These are phyloP conservation scores for Genyomyrus donnyi DNA, from an alignment of 2,113 vertebrate genomes.

Conservation along the genomic window DNA sequence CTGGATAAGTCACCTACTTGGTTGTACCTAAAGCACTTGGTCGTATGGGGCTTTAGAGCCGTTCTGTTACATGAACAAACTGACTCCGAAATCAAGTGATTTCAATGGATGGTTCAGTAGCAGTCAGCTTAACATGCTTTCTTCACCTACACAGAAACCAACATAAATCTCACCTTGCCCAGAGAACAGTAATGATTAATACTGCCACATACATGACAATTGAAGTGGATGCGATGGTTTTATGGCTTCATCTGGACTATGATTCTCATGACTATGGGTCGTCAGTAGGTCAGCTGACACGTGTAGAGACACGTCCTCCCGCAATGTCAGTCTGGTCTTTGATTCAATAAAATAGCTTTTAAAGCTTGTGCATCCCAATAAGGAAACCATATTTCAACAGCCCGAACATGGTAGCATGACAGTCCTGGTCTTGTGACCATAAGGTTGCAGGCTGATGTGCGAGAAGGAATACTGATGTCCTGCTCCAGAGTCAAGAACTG, in stretches of 20 bases:
- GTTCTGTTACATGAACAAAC: not conserved
- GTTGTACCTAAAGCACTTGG: not conserved
- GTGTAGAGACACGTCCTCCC: not conserved
- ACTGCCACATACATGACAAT: not conserved
- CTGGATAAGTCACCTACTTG: not conserved
- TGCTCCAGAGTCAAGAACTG: not conserved
- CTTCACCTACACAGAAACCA: not conserved
- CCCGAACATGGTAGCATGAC: not conserved
- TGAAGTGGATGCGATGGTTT: not conserved
- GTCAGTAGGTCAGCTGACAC: not conserved
- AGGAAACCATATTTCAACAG: conserved; percentile 29
- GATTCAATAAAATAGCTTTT: conserved; percentile 9
- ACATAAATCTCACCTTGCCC: not conserved
- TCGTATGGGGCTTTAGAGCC: not conserved
- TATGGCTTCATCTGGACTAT: conserved; percentile 4
- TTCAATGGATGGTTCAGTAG: not conserved
- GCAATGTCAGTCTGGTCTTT: conserved; percentile 3
- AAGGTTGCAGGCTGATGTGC: not conserved
- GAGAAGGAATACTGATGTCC: not conserved
- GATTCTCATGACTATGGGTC: not conserved
- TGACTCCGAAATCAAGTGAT: not conserved
- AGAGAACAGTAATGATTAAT: not conserved
- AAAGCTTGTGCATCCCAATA: not conserved
- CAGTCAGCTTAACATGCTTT: not conserved
- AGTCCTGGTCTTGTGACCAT: not conserved